Percentiles rank a stretch among this genome's conserved stretches.
These are phyloP conservation scores for Notamacropus eugenii DNA, from an alignment of 2,797 vertebrate genomes.

Conservation along the genomic window DNA sequence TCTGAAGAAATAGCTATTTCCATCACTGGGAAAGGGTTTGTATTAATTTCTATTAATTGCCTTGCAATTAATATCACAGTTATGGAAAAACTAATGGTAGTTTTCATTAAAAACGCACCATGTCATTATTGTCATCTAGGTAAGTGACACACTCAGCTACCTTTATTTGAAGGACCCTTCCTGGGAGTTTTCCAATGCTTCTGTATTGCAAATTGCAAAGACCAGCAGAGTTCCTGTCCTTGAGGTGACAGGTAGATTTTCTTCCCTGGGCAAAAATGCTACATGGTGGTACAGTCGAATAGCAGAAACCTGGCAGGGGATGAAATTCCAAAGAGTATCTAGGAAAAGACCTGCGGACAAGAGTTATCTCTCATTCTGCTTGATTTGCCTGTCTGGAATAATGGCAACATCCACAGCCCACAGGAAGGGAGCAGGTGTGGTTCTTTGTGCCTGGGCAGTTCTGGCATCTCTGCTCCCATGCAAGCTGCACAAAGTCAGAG, in stretches of 20 bases:
- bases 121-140: slow-evolving; percentile 66
- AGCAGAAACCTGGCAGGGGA: slow-evolving; percentile 74
- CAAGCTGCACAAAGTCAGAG: background rate
- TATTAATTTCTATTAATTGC: background rate
- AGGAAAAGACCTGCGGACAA: slow-evolving; percentile 66
- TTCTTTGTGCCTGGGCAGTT: background rate
- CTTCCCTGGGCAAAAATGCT: slow-evolving; percentile 70
- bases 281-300: slow-evolving; percentile 70
- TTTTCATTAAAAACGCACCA: slow-evolving; percentile 26
- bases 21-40: background rate
- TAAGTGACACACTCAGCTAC: slow-evolving; percentile 58
- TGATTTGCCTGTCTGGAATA: slow-evolving; percentile 66
- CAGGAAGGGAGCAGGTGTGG: background rate
- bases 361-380: slow-evolving; percentile 67
- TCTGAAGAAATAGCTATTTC: slow-evolving; percentile 1
- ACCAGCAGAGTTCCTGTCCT: slow-evolving; percentile 52
- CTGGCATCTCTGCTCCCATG: background rate
- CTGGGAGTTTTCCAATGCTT: slow-evolving; percentile 47
- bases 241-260: slow-evolving; percentile 72
- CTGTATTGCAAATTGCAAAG: slow-evolving; percentile 66
- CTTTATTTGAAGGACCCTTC: slow-evolving; percentile 67
- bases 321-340: slow-evolving; percentile 72
- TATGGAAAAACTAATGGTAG: slow-evolving; percentile 38
- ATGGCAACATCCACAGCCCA: slow-evolving; percentile 45
- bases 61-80: background rate